phyloP scores from a whole-genome alignment of 2,888 invertebrate genomes.

The Cheilosia pagana region DNA sequence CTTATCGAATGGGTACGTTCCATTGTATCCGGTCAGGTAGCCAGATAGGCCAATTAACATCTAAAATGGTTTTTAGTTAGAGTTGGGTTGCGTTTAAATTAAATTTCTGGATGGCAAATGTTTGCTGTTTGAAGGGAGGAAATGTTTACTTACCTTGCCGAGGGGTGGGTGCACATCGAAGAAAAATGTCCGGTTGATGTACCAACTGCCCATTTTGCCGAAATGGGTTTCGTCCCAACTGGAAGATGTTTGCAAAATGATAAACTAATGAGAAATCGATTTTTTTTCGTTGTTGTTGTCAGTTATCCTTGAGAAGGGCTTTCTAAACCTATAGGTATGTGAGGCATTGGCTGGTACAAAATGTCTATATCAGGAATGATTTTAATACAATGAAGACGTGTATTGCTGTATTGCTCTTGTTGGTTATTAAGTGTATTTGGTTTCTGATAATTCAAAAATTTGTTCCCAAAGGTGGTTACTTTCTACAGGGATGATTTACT shows the following conservation, averaged over 20 bases:
- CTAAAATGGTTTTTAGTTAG: slow-evolving; percentile 84
- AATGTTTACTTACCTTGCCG: slow-evolving; percentile 90
- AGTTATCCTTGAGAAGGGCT: not conserved
- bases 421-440: too few relatives aligned
- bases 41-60: slow-evolving; percentile 98
- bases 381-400: too few relatives aligned
- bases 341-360: not conserved
- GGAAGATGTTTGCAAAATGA: slow-evolving; percentile 61
- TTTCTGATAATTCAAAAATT: too few relatives aligned
- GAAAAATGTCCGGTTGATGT: slow-evolving; percentile 98
- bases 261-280: slow-evolving; percentile 72
- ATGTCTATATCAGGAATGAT: too few relatives aligned
- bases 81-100: slow-evolving; percentile 50
- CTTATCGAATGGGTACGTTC: slow-evolving; percentile 96
- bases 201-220: slow-evolving; percentile 99
- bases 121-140: slow-evolving; percentile 36
- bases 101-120: slow-evolving; percentile 58
- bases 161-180: slow-evolving; percentile 99
- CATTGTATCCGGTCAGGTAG: slow-evolving; percentile 96
- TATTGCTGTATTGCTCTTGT: too few relatives aligned
- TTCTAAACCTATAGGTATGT: too few relatives aligned
- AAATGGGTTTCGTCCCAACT: slow-evolving; percentile 99
- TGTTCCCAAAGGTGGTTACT: too few relatives aligned
- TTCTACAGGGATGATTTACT: too few relatives aligned
- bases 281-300: slow-evolving; percentile 11